Conservation (phyloP, 64 coral and sea anemone species). For the Stichodactyla helianthus region DNA sequence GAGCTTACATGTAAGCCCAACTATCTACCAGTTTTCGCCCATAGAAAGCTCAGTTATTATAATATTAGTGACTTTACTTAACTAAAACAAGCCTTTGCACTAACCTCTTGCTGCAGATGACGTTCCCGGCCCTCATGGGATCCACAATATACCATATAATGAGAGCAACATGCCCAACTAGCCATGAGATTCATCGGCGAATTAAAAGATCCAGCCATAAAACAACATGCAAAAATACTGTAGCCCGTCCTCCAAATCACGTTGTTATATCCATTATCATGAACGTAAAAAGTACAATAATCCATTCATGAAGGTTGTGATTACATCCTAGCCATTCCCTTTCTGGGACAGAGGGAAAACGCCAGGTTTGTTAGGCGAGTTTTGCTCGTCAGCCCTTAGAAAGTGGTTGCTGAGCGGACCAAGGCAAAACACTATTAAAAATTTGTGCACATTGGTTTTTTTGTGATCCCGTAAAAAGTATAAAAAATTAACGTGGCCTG, state of each 20-base stretch:
- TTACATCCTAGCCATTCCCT: background rate
- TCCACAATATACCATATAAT: conserved; percentile 4
- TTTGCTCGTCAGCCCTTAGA: background rate
- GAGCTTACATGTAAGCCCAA: background rate
- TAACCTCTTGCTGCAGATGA: conserved; percentile 8
- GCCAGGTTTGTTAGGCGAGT: background rate
- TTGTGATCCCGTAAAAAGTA: conserved; percentile 68
- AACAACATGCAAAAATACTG: background rate
- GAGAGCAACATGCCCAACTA: background rate
- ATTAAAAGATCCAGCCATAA: background rate
- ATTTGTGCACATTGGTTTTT: conserved; percentile 78
- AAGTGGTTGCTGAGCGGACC: conserved; percentile 1
- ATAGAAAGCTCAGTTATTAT: background rate
- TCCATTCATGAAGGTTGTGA: background rate
- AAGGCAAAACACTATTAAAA: conserved; percentile 70
- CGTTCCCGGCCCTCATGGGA: background rate
- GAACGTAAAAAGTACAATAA: conserved; percentile 14
- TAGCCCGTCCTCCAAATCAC: background rate
- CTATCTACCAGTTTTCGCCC: background rate
- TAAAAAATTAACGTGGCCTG: conserved; percentile 80
- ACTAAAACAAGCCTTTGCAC: conserved; percentile 5
- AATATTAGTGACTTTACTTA: conserved; percentile 15
- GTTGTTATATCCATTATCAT: background rate
- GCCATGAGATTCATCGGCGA: background rate
- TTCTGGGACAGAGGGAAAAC: conserved; percentile 3